Evolutionary conservation across 2,888 invertebrate species (phyloP).

Genomic region (Labia minor): DNA sequence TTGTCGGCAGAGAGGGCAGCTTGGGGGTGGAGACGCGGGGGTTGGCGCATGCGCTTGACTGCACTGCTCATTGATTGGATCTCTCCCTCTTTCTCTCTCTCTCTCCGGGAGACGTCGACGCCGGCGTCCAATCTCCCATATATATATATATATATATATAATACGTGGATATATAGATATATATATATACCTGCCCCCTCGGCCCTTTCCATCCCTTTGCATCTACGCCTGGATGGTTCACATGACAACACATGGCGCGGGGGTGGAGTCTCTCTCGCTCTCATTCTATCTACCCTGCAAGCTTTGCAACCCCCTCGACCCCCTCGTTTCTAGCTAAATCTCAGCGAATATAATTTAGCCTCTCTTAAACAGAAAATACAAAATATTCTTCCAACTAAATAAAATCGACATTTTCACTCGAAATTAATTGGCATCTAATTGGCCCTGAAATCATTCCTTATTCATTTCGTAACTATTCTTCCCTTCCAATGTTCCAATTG

Average conservation of each 20-base stretch:
- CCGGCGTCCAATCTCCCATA: neutral
- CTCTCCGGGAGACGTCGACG: neutral
- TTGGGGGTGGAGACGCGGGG: neutral
- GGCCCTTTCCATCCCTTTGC: no score
- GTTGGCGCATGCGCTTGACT: neutral
- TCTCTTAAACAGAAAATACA: neutral
- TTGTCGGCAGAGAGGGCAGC: neutral
- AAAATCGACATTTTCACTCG: no score
- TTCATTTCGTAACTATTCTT: no score
- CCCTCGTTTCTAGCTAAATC: neutral
- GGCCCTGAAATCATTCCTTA: no score
- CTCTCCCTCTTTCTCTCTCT: neutral
- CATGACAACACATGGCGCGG: slow-evolving; percentile 13
- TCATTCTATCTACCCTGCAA: no score
- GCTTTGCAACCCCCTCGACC: no score
- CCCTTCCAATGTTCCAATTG: no score
- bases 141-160: neutral
- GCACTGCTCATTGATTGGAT: slow-evolving; percentile 13
- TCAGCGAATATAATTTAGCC: neutral
- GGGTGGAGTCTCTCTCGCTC: neutral
- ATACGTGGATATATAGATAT: no score
- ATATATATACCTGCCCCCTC: neutral
- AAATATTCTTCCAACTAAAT: neutral
- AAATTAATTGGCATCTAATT: no score
- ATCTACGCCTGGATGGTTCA: neutral